Evolutionary conservation across 2,113 vertebrate species (phyloP), one percentile per base, ranked within the genome.

Genomic region (Brienomyrus brachyistius): DNA sequence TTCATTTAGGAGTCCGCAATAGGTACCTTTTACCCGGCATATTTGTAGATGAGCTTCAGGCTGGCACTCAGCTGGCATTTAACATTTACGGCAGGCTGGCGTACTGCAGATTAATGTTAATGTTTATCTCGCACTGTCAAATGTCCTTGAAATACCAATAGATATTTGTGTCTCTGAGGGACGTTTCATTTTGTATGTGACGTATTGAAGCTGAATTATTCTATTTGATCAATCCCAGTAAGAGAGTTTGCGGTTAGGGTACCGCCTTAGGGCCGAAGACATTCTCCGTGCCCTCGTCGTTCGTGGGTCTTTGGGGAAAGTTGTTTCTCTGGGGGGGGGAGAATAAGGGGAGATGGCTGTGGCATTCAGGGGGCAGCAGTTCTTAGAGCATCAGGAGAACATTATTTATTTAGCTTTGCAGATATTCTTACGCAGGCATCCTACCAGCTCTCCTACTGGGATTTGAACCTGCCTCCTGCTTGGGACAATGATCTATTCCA

Each of bases 141-240:
- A 54, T 54, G 51, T 87, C 85, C 47, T 87, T 40, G 85, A 54
- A 87, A 52, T 87, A 87, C 51, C 85, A 87, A 52, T 54, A 87
- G 85, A 40, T 56, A 87, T 87, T 87, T 87, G 56, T 87, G 85
- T 87, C 85, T 56, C 50, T 0, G 85, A 87, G 51, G 85, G 56
- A 40, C 50, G 7, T 87, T 56, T 87, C 35, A 87, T 87, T 54
- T 87, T 40, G 23, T 84, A 84, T 13, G 11, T n/a, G 82, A 4
- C 11, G 21, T 84, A 84, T 48, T 48, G 82, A 84, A 48, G 48
- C 48, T 86, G 35, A 86, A n/a, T 35, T 52, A 35, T 52, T 31
- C 47, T 52, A 10, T 17, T 31, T 54, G 50, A 86, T 52, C 85
- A 86, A 35, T n/a, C 48, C 10, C 50, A 31, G 27, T 51, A 52